Evolutionary conservation across 2,797 vertebrate species (phyloP).

Genomic region (Yasuhikotakia modesta): DNA sequence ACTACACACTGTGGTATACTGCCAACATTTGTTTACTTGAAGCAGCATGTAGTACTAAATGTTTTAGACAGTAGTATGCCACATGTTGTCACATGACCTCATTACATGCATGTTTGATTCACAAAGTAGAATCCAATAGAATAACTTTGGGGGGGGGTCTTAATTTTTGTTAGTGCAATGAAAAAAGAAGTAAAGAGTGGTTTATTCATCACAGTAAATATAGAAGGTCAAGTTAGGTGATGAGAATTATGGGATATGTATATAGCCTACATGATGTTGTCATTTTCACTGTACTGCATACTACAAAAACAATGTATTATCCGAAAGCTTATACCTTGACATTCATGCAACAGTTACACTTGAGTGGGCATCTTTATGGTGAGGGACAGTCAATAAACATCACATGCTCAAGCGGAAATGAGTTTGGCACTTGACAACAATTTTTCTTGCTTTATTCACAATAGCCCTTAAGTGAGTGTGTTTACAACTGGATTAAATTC

Average conservation of each 20-base stretch:
- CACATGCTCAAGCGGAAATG: background rate
- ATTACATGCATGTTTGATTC: background rate
- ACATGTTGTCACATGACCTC: background rate
- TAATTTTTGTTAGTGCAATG: background rate
- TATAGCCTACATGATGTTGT: background rate
- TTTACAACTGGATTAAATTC: slow-evolving; percentile 45
- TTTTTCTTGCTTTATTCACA: slow-evolving; percentile 25
- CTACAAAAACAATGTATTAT: background rate
- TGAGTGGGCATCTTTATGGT: background rate
- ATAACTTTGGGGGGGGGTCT: background rate
- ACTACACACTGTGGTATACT: background rate
- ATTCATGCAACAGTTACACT: background rate
- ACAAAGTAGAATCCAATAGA: background rate
- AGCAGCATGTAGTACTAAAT: background rate
- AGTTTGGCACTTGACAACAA: slow-evolving; percentile 37
- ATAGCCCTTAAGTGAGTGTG: slow-evolving; percentile 38
- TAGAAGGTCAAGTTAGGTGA: background rate
- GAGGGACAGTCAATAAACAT: background rate
- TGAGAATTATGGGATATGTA: background rate
- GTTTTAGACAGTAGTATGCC: background rate
- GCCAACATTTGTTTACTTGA: background rate
- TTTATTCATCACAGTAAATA: background rate
- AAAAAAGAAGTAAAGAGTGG: background rate
- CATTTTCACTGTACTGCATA: background rate
- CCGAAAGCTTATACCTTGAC: background rate